Evolutionary conservation across 2,113 vertebrate genomes (phyloP), one percentile per base, ranked within the genome.

Genomic region (Pterocles gutturalis): DNA sequence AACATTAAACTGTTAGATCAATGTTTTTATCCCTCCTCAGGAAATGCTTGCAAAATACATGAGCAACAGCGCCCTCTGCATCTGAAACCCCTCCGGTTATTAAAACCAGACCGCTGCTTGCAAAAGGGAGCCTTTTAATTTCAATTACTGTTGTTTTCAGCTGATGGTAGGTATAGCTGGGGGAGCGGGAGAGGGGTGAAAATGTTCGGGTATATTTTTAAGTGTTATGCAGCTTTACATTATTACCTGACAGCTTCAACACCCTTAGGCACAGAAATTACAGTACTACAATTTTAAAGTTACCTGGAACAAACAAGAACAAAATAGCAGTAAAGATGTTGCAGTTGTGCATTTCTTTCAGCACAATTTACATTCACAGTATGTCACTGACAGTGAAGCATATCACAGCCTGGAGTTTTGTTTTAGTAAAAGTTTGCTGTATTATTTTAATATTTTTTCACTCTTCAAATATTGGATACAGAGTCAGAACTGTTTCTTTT

Each of bases 51-150:
- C 58, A 96, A 96, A 98, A 98, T 98, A 92, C 36, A 28, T 65
- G 98, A 98, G 55, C 98, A 98, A 98, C 96, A 98, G 98, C 98
- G 98, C 98, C 98, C 98, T 98, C 98, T 99, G 98, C 97, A 96
- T 83, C 97, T 97, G 93, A 92, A 96, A 96, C 73, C 54, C 62
- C 61, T 87, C 25, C 57, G 76, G 36, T 93, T 86, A 96, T 90
- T 95, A 73, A 97, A 96, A 71, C 58, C 89, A 92, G 77, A 75
- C 83, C 5, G 21, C 64, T 65, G 19, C 43, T 94, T 94, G 62
- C 75, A 64, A 54, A 93, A 96, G 88, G 65, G 38, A 97, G 70
- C 61, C 45, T 96, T 92, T 97, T 72, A 87, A 89, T 95, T 95
- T 80, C 89, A 96, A 79, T 95, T 92, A 65, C 66, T 94, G 83